Base-by-base conservation (phyloP, 2,888 invertebrate genomes). In the Dioctria linearis region DNA sequence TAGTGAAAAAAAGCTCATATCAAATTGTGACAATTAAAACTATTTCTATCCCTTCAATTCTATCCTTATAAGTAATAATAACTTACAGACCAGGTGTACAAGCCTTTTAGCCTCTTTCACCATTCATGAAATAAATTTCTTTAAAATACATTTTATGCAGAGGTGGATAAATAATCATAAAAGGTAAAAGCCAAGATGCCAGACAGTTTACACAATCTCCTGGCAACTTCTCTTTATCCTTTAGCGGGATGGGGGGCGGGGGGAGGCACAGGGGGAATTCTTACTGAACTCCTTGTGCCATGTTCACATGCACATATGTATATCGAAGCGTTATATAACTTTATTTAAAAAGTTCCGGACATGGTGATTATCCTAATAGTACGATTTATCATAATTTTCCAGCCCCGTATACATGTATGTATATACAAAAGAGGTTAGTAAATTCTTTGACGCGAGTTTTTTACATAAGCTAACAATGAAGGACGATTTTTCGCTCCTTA, bases 301-400 rank as follows among this genome's bases (percentile, higher is more conserved):
- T 11, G 54, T 54, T 54, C 11, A 11, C 11, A n/a, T 71, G 37
- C 73, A 39, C 54, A 42, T 57, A 40, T 25, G 61, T 61, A 46
- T 49, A 63, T 76, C 61, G 42, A 8, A 76, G 37, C 40, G n/a
- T 46, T 63, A 46, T 63, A 63, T 49, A 76, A 63, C 46, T 63
- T 76, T 76, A 63, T 57, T 46, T 76, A 76, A 76, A 76, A 63
- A 76, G 61, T 76, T 76, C 46, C 76, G 76, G 76, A 63, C 63
- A 76, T 76, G 61, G 76, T 63, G 46, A 76, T 76, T 76, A 76
- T 63, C 76, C 63, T 76, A 76, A 76, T 76, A 76, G 76, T 49
- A 40, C 63, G 63, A 76, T 76, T 76, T 76, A 76, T 76, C 76
- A 76, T 63, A 76, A 76, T 76, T 76, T 76, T 76, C 63, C 37